Evolutionary conservation across 2,888 invertebrate genomes (phyloP).

Genomic region (Lasioglossum vierecki): DNA sequence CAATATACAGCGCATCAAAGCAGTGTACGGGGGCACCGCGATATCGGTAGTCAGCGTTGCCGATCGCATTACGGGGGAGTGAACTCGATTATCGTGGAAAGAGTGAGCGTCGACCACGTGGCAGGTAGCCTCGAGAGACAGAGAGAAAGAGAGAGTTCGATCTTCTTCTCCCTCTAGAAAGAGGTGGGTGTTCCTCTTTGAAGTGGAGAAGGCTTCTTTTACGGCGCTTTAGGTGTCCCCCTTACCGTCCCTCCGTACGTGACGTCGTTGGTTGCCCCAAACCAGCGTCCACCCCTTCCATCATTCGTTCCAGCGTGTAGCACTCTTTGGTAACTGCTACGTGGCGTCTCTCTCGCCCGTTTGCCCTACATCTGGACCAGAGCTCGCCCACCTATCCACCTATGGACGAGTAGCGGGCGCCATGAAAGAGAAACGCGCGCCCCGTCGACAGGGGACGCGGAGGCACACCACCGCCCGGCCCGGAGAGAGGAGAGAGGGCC

Average conservation of each 20-base stretch:
- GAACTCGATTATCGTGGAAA: conserved; percentile 69
- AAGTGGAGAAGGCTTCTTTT: conserved; percentile 74
- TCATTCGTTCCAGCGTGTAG: background rate
- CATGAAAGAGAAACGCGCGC: conserved; percentile 56
- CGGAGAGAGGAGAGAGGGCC: conserved; percentile 64
- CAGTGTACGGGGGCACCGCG: background rate
- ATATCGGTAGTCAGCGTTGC: conserved; percentile 58
- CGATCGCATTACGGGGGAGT: conserved; percentile 60
- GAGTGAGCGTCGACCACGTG: conserved; percentile 58
- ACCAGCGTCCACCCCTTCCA: background rate
- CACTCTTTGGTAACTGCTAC: conserved; percentile 53
- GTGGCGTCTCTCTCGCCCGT: conserved; percentile 50
- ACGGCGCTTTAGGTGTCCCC: conserved; percentile 60
- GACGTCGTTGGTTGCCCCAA: conserved; percentile 1
- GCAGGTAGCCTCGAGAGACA: conserved; percentile 47
- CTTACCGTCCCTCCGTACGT: background rate
- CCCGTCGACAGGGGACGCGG: conserved; percentile 57
- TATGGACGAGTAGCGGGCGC: conserved; percentile 49
- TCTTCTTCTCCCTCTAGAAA: background rate
- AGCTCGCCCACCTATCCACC: conserved; percentile 45
- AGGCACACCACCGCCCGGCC: conserved; percentile 36
- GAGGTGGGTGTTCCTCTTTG: conserved; percentile 65
- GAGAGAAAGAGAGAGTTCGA: background rate
- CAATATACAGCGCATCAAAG: conserved; percentile 15
- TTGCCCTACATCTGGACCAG: conserved; percentile 73